phyloP scores from a whole-genome alignment of 2,888 invertebrate genomes.

The Nineta flava region DNA sequence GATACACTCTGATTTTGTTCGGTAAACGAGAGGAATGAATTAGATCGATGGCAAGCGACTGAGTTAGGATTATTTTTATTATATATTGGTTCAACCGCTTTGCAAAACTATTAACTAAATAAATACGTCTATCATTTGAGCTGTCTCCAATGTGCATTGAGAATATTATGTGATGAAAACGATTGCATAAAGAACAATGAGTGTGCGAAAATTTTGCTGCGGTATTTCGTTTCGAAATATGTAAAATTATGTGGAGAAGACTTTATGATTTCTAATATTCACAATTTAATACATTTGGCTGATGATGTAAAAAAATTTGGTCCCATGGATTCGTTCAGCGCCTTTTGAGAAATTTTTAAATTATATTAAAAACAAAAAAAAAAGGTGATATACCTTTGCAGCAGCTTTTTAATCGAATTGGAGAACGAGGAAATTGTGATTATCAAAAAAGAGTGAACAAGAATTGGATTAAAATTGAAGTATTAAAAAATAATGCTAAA shows the following conservation, averaged over 20 bases:
- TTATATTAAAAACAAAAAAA: not conserved
- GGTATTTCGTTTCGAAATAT: not conserved
- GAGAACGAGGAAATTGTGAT: not conserved
- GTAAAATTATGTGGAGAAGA: not conserved
- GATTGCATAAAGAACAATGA: not conserved
- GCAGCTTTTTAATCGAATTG: not conserved
- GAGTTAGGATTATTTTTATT: not conserved
- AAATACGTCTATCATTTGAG: not conserved
- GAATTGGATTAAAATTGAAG: conserved; percentile 2
- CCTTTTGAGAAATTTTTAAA: conserved; percentile 2
- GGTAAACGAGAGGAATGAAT: too few species aligned
- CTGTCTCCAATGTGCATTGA: not conserved
- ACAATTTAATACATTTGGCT: not conserved
- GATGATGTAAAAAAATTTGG: too few species aligned
- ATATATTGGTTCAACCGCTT: not conserved
- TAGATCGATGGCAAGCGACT: too few species aligned
- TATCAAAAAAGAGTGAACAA: not conserved
- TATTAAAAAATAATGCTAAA: conserved; percentile 7
- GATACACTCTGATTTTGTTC: too few species aligned
- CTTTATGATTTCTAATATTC: conserved; percentile 4
- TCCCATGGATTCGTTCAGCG: conserved; percentile 4
- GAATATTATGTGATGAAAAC: not conserved
- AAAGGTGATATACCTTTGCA: conserved; percentile 3
- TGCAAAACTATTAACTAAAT: not conserved
- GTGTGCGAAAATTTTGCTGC: not conserved